These are phyloP conservation scores for Triplophysa bombifrons DNA, from an alignment of 2,797 vertebrate genomes.

Conservation along the genomic window DNA sequence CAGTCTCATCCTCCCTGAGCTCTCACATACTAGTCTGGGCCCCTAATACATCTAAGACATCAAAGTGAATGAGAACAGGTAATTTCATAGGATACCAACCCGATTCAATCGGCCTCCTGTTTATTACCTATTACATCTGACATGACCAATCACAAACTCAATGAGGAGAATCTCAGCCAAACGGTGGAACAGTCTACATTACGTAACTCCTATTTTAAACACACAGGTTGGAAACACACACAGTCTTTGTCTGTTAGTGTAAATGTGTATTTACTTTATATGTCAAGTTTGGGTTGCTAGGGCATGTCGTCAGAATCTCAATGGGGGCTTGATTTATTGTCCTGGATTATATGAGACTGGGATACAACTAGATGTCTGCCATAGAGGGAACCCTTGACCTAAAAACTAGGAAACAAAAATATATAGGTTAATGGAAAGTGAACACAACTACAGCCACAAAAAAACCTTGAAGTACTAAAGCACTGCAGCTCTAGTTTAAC, in stretches of 20 bases:
- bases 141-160: neutral
- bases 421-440: conserved; percentile 18
- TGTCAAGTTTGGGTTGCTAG: conserved; percentile 33
- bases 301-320: conserved; percentile 44
- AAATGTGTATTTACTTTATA: conserved; percentile 11
- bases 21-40: neutral
- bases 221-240: conserved; percentile 25
- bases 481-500: conserved; percentile 18
- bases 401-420: conserved; percentile 62
- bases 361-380: conserved; percentile 71
- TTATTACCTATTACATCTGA: conserved; percentile 30
- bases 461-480: conserved; percentile 25
- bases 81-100: neutral
- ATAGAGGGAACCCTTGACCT: conserved; percentile 79
- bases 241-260: conserved; percentile 18
- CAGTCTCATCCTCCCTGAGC: neutral
- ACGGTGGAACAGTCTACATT: conserved; percentile 27
- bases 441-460: conserved; percentile 62
- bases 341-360: conserved; percentile 73
- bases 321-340: conserved; percentile 79
- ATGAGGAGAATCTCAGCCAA: conserved; percentile 20
- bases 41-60: neutral
- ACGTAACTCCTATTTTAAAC: conserved; percentile 33
- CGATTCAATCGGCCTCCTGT: neutral
- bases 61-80: neutral